Conservation (phyloP, 2,113 vertebrate species). For the Rhabdomys dilectus region DNA sequence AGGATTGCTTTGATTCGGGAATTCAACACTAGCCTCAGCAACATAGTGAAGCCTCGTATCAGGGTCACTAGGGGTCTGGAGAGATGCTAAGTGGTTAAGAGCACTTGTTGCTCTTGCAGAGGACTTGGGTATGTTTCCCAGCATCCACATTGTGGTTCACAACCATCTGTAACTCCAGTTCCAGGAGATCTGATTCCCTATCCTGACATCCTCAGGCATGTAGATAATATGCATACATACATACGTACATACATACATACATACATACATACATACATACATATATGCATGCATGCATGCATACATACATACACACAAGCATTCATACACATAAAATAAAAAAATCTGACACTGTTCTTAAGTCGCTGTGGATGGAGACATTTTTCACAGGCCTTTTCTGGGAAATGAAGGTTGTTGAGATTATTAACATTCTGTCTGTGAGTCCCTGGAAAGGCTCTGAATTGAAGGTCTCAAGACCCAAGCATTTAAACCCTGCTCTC, state of each 20-base stretch:
- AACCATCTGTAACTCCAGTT: not conserved
- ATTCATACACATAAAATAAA: not conserved
- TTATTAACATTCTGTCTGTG: not conserved
- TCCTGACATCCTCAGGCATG: not conserved
- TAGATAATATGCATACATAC: not conserved
- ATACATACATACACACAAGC: not conserved
- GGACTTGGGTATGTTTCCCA: no score
- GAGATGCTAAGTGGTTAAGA: not conserved
- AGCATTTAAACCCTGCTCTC: not conserved
- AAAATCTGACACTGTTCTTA: not conserved
- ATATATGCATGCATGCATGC: not conserved
- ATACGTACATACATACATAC: not conserved
- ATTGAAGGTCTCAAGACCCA: not conserved
- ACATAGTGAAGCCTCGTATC: not conserved
- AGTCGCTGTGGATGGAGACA: not conserved
- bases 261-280: not conserved
- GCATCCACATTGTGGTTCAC: not conserved
- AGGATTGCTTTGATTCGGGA: not conserved
- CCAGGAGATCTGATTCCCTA: not conserved
- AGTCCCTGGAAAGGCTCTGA: conserved; percentile 32
- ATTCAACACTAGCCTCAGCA: not conserved
- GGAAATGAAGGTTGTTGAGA: not conserved
- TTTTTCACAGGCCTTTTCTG: not conserved
- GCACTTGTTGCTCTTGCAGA: not conserved
- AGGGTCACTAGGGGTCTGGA: no score